Evolutionary conservation across 2,113 vertebrate genomes (phyloP).

Genomic region (Stigmatopora nigra): DNA sequence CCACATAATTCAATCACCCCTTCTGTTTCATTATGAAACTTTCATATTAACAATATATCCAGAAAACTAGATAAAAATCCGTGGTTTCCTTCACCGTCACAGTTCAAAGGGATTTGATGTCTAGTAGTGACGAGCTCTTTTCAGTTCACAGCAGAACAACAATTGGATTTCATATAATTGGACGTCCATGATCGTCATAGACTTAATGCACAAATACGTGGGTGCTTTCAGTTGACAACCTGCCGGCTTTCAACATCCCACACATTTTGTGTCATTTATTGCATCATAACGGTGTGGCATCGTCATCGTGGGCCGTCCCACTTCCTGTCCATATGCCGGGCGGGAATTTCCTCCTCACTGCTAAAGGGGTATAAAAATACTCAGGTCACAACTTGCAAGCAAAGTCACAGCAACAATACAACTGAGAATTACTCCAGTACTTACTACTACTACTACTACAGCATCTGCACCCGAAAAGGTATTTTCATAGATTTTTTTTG

Average conservation of each 20-base stretch:
- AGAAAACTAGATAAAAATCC: no score
- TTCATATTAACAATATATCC: no score
- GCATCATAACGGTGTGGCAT: slow-evolving; percentile 10
- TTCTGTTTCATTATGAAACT: no score
- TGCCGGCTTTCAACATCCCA: background rate
- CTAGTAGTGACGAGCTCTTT: no score
- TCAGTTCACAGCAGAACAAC: no score
- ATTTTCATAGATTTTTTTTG: background rate
- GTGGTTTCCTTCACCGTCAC: no score
- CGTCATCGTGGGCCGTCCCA: slow-evolving; percentile 17
- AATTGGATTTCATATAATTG: no score
- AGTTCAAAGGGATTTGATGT: no score
- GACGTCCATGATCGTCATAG: no score
- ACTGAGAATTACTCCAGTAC: background rate
- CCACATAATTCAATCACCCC: no score
- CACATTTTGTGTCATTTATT: slow-evolving; percentile 11
- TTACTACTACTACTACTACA: background rate
- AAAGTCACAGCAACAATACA: slow-evolving; percentile 20
- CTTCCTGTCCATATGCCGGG: slow-evolving; percentile 21
- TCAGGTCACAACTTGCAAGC: background rate
- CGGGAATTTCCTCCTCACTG: background rate
- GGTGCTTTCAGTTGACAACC: background rate
- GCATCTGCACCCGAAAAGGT: background rate
- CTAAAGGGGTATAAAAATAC: slow-evolving; percentile 17
- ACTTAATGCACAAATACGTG: background rate